A percentile compares a stretch with the other conserved stretches of the same genome.
Evolutionary conservation across 1,140 invertebrate species (phyloP).

Genomic region (Diplogasteroides magnus): DNA sequence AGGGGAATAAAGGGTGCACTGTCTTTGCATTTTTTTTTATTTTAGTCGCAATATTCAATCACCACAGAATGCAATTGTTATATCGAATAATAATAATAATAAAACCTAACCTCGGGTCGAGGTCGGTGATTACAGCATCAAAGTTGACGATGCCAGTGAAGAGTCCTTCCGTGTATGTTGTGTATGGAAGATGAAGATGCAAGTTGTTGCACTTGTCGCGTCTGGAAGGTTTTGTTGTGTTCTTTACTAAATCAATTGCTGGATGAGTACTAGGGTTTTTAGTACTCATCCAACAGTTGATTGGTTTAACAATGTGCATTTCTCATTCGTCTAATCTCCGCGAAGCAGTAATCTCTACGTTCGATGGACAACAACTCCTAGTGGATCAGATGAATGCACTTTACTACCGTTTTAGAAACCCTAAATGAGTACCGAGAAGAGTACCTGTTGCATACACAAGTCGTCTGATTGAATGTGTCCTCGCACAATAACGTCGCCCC

Average conservation of each 20-base stretch:
- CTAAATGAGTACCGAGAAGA: background rate
- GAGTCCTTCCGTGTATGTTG: constrained; percentile 30
- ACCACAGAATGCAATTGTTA: no score
- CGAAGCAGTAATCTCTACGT: no score
- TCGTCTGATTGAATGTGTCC: constrained; percentile 35
- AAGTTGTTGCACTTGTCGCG: constrained; percentile 33
- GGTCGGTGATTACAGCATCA: constrained; percentile 22
- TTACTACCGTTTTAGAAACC: no score
- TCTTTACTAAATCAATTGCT: background rate
- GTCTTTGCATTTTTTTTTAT: no score
- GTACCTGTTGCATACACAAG: constrained; percentile 29
- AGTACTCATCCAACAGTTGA: no score
- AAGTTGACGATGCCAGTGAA: constrained; percentile 31
- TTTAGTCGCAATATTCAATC: no score
- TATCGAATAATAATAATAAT: no score
- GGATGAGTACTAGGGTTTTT: background rate
- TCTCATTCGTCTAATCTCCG: no score
- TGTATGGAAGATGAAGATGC: constrained; percentile 23
- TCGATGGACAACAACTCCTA: no score
- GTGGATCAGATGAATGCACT: no score
- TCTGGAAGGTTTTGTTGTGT: constrained; percentile 1
- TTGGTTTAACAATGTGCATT: no score
- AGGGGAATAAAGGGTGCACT: no score
- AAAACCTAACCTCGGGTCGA: constrained; percentile 27
- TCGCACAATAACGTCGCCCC: constrained; percentile 30